These are phyloP conservation scores for Epistrophe eligans DNA, from an alignment of 2,888 invertebrate genomes.

Conservation along the genomic window DNA sequence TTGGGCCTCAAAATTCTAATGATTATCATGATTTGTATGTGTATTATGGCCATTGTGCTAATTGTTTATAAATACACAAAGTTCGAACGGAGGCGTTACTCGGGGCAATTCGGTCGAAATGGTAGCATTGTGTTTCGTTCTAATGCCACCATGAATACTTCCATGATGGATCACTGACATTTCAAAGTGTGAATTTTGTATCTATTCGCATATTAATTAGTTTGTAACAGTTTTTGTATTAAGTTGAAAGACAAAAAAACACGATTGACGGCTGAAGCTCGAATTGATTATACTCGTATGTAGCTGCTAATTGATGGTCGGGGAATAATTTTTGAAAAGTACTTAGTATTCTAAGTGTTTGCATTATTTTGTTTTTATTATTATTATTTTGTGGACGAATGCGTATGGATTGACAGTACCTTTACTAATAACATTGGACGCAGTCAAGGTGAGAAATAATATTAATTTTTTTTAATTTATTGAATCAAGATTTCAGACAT, in stretches of 20 bases:
- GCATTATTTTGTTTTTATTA: constrained; percentile 19
- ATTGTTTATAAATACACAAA: constrained; percentile 76
- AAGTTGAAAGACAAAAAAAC: not conserved
- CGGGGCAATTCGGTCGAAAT: constrained; percentile 77
- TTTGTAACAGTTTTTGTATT: constrained; percentile 62
- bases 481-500: not conserved
- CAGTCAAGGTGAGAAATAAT: constrained; percentile 62
- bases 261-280: constrained; percentile 37
- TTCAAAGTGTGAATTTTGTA: constrained; percentile 31
- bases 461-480: constrained; percentile 17
- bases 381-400: constrained; percentile 33
- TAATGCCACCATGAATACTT: constrained; percentile 80
- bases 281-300: not conserved
- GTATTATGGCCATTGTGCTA: constrained; percentile 61
- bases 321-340: constrained; percentile 8
- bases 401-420: constrained; percentile 26
- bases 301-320: not conserved
- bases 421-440: constrained; percentile 66
- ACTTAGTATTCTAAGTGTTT: constrained; percentile 69
- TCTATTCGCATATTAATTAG: constrained; percentile 46
- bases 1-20: constrained; percentile 79
- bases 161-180: constrained; percentile 77
- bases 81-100: constrained; percentile 78
- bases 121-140: constrained; percentile 82
- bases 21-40: constrained; percentile 75